A percentile compares a stretch with the other conserved stretches of the same genome.
Evolutionary conservation across 2,888 invertebrate species (phyloP).

Genomic region (Chelonus formosanus): DNA sequence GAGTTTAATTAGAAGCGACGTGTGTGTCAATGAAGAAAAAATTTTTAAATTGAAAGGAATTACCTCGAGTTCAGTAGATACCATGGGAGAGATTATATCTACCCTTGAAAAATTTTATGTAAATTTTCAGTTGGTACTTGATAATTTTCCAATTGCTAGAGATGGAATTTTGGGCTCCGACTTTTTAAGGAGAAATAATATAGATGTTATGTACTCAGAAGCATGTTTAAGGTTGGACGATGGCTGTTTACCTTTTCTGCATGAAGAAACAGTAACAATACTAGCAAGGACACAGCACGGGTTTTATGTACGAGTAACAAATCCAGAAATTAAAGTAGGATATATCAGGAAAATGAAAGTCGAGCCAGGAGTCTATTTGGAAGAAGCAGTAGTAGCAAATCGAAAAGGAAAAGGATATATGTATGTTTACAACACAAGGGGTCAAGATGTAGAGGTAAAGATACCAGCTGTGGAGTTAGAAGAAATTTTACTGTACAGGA

Average conservation of each 20-base stretch:
- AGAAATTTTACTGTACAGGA: not conserved
- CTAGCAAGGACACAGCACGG: conserved; percentile 21
- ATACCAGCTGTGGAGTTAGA: conserved; percentile 19
- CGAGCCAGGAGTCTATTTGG: conserved; percentile 28
- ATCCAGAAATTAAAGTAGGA: conserved; percentile 28
- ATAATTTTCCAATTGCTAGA: conserved; percentile 31
- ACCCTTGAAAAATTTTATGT: not conserved
- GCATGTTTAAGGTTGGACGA: conserved; percentile 25
- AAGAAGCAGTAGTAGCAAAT: conserved; percentile 32
- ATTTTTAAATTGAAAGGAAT: conserved; percentile 26
- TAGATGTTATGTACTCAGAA: conserved; percentile 24
- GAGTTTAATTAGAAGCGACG: no score
- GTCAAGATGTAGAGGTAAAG: conserved; percentile 27
- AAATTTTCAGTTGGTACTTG: conserved; percentile 28
- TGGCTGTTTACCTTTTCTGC: conserved; percentile 24
- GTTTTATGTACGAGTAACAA: conserved; percentile 26
- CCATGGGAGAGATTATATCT: conserved; percentile 22
- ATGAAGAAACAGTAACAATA: conserved; percentile 29
- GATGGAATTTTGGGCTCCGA: conserved; percentile 34
- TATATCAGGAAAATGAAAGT: conserved; percentile 28
- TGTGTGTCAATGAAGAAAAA: not conserved
- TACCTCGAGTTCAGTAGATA: conserved; percentile 21
- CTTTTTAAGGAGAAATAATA: conserved; percentile 21
- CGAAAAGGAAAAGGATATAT: conserved; percentile 30
- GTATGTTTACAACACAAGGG: conserved; percentile 25